A percentile compares a stretch with the other conserved stretches of the same genome.
Evolutionary conservation across 2,113 vertebrate genomes (phyloP).

Genomic region (Aegotheles bennettii): DNA sequence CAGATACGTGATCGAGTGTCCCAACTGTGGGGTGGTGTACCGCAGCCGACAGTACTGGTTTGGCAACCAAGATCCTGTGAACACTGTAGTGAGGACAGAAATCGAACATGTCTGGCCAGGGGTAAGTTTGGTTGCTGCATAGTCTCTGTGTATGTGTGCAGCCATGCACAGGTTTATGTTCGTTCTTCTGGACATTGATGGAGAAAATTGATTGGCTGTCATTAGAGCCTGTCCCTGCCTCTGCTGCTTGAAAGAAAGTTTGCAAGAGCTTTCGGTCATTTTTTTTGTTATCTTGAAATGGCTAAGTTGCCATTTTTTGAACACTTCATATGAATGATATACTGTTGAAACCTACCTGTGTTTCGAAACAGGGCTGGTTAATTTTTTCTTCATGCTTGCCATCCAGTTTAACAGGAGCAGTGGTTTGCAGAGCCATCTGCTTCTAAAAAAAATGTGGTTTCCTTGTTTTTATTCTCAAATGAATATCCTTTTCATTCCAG

Average conservation of each 20-base stretch:
- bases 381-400: not conserved
- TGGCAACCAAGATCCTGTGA: conserved; percentile 98
- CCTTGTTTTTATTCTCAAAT: not conserved
- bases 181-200: not conserved
- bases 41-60: conserved; percentile 98
- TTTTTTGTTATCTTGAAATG: not conserved
- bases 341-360: not conserved
- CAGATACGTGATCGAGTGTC: conserved; percentile 97
- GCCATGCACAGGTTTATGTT: not conserved
- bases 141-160: not conserved
- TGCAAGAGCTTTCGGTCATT: not conserved
- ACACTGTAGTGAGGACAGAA: conserved; percentile 96
- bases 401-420: not conserved
- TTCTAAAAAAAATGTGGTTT: not conserved
- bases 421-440: not conserved
- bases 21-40: conserved; percentile 94
- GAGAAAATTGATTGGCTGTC: not conserved
- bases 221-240: not conserved
- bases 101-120: conserved; percentile 98
- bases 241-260: not conserved
- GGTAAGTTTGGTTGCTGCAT: conserved; percentile 72
- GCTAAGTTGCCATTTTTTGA: not conserved
- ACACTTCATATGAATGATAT: not conserved
- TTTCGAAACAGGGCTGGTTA: not conserved
- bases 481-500: conserved; percentile 67